Percentiles rank a stretch among this genome's conserved stretches.
These are phyloP conservation scores for Etheostoma spectabile DNA, from an alignment of 2,113 vertebrate genomes.

Conservation along the genomic window DNA sequence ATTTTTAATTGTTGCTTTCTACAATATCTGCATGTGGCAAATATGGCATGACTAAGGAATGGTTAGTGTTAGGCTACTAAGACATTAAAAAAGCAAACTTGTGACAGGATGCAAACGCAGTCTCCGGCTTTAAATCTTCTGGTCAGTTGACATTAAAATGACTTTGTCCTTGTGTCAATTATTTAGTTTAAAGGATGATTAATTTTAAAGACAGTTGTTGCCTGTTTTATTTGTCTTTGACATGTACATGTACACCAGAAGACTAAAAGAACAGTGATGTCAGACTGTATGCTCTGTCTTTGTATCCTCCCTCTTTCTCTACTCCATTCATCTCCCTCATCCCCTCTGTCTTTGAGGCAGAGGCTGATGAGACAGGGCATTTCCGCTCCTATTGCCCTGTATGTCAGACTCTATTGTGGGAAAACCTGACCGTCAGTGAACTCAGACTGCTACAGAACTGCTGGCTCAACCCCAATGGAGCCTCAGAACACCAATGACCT, in stretches of 20 bases:
- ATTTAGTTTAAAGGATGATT: conserved; percentile 2
- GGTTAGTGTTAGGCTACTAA: background rate
- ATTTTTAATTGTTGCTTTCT: conserved; percentile 22
- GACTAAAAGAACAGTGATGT: conserved; percentile 25
- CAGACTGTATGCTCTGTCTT: conserved; percentile 37
- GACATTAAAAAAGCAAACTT: background rate
- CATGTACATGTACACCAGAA: background rate
- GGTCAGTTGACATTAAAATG: background rate
- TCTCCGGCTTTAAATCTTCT: conserved; percentile 8
- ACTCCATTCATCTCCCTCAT: conserved; percentile 24
- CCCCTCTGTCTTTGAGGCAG: conserved; percentile 35
- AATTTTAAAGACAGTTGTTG: conserved; percentile 33
- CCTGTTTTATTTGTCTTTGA: conserved; percentile 34
- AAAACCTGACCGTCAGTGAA: conserved; percentile 32
- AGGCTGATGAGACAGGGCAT: conserved; percentile 36
- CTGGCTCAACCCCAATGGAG: conserved; percentile 37
- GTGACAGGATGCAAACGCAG: background rate
- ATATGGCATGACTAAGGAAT: background rate
- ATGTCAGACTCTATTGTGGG: conserved; percentile 29
- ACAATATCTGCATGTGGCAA: conserved; percentile 5
- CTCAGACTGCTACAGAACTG: conserved; percentile 38
- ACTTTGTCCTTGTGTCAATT: background rate
- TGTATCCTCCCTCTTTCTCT: conserved; percentile 1
- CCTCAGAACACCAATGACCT: conserved; percentile 25
- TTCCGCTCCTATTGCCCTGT: conserved; percentile 24